Conservation (phyloP, 1,140 invertebrate species). For the Zaprionus vittiger region DNA sequence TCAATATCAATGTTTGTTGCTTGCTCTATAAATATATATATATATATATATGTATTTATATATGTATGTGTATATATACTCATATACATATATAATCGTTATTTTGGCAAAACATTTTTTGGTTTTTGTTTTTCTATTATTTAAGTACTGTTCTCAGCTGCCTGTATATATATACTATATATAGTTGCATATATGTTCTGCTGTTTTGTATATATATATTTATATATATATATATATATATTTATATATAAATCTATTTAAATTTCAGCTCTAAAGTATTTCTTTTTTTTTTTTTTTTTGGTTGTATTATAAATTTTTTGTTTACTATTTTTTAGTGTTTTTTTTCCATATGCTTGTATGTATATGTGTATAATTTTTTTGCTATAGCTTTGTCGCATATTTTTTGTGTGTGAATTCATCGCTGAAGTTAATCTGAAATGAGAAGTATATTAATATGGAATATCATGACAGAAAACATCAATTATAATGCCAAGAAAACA, state of each 20-base stretch:
- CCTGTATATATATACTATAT: slow-evolving; percentile 53
- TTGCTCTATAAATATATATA: slow-evolving; percentile 80
- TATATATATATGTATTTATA: slow-evolving; percentile 49
- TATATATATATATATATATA: slow-evolving; percentile 57
- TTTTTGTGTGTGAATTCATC: slow-evolving; percentile 28
- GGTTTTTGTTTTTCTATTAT: slow-evolving; percentile 48
- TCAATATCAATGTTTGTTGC: slow-evolving; percentile 78
- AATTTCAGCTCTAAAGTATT: slow-evolving; percentile 73
- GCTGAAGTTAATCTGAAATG: slow-evolving; percentile 67
- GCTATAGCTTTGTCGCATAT: slow-evolving; percentile 36
- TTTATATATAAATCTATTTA: slow-evolving; percentile 72
- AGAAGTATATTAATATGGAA: slow-evolving; percentile 1
- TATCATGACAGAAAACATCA: not conserved
- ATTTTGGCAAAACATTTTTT: slow-evolving; percentile 77
- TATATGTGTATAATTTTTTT: slow-evolving; percentile 52
- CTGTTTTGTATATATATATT: slow-evolving; percentile 32
- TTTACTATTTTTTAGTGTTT: slow-evolving; percentile 46
- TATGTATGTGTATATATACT: slow-evolving; percentile 48
- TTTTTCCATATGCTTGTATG: slow-evolving; percentile 44
- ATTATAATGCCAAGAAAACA: slow-evolving; percentile 7
- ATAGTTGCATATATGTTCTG: slow-evolving; percentile 42
- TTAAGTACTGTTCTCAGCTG: slow-evolving; percentile 62
- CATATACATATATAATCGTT: slow-evolving; percentile 61
- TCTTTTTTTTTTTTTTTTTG: slow-evolving; percentile 41
- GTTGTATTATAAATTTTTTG: slow-evolving; percentile 56